Evolutionary conservation across 2,797 vertebrate genomes (phyloP), one percentile per base, ranked within the genome.

Genomic region (Nyctalus aviator): DNA sequence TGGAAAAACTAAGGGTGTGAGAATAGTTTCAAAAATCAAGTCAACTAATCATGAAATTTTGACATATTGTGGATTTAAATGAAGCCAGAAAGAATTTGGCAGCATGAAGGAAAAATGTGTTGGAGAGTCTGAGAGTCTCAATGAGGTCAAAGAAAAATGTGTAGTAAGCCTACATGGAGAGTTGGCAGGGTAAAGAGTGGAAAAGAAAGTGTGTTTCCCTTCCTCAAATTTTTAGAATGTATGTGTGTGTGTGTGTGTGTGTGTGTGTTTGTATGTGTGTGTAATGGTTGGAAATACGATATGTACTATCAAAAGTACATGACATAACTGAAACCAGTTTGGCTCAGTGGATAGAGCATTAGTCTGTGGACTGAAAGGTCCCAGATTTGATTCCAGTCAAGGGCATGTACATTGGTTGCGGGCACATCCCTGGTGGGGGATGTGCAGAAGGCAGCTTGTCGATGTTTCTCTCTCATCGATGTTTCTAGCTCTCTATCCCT

Each of bases 61-160:
- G 44, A 68, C 12, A 85, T 15, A 64, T 41, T 23, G 62, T n/a
- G 79, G 17, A 89, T 81, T 86, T 86, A 50, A 94, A 44, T 53
- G 68, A 94, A 97, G 30, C 27, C 78, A 82, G 25, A 35, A 89
- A 91, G 32, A 12, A 44, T 25, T 91, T 84, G 50, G 53, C 37
- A 66, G 25, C n/a, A 17, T 66, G 14, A 93, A 84, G 73, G 57
- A 92, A 86, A 91, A 96, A 73, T 72, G 92, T 44, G 30, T 86
- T 76, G 64, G 32, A 87, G 50, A 37, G 15, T 71, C 20, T 89
- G 68, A 75, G 17, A 46, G 15, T 62, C 91, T 91, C 46, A 82
- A 18, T 50, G 44, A 78, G 68, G 20, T 91, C 37, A 90, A 57
- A 86, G 59, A 46, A 93, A 81, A 87, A 30, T 62, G 32, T 81